Evolutionary conservation across 2,113 vertebrate species (phyloP), one percentile per base, ranked within the genome.

Genomic region (Crocuta crocuta): DNA sequence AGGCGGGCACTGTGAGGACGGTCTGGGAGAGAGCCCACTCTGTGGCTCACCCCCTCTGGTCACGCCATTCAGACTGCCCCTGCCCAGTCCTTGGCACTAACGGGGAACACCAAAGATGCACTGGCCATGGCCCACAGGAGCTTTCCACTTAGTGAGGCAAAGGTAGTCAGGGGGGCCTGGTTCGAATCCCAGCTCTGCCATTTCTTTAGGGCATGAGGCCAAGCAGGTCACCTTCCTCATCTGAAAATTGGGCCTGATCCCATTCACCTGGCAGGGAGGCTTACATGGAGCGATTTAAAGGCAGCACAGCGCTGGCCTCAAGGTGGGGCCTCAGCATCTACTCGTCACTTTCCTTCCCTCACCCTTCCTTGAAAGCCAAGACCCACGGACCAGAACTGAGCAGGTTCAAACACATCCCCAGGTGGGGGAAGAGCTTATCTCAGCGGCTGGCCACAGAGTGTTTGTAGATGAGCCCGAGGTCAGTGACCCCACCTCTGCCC

Each of bases 381-480:
- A 65, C 24, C 48, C 58, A 17, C 4, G 66, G 71, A 83, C 45
- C 28, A 84, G 66, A 78, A 50, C 19, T 23, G 19, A 17, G 17
- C 23, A 39, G 28, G 43, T 7, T 33, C 24, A 78, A 84, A 83
- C 26, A 31, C 50, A 63, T 4, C 31, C 43, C 39, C 55, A 26
- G 21, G 21, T 31, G 9, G 39, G 70, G 48, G 78, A 16, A 45
- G 5, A 63, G 39, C 71, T 88, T 88, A 86, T 78, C 76, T 89
- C 26, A 0, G 58, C 68, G 7, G 39, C 92, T 80, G 89, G 93
- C 39, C 91, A 55, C 53, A 24, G 24, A 1, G 11, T 95, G 78
- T 91, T 94, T 97, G n/a, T 43, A 33, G 24, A 85, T 82, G 92
- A 81, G 33, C 48, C 61, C 50, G 68, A 90, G 97, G 92, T 61